Evolutionary conservation across 2,888 invertebrate genomes (phyloP).

Genomic region (Ischnus inquisitorius): DNA sequence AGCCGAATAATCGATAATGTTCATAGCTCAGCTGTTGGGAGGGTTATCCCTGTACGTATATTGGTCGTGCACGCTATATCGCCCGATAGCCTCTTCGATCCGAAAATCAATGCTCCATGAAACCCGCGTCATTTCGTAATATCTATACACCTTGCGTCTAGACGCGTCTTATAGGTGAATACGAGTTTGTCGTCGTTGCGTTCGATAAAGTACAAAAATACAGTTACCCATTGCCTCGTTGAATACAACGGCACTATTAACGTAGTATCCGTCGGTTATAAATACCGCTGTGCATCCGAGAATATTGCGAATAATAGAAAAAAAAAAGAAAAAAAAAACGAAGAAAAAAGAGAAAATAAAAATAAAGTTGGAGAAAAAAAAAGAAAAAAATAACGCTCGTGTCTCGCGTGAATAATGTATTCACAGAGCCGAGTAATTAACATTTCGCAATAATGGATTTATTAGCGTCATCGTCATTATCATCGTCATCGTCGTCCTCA

Average conservation of each 20-base stretch:
- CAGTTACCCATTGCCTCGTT: conserved; percentile 34
- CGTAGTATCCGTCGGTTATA: conserved; percentile 47
- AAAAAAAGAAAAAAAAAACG: conserved; percentile 24
- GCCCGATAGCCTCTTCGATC: conserved; percentile 61
- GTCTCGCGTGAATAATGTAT: conserved; percentile 51
- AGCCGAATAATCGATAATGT: conserved; percentile 38
- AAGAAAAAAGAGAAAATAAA: conserved; percentile 15
- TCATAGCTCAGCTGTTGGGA: conserved; percentile 40
- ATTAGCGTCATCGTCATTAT: conserved; percentile 58
- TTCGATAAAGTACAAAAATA: conserved; percentile 60
- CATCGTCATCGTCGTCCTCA: conserved; percentile 37
- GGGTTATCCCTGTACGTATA: conserved; percentile 17
- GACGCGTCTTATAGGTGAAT: conserved; percentile 58
- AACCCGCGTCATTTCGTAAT: conserved; percentile 48
- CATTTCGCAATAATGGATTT: conserved; percentile 61
- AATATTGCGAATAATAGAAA: conserved; percentile 34
- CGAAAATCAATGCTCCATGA: conserved; percentile 62
- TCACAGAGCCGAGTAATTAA: conserved; percentile 45
- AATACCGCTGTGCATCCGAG: conserved; percentile 38
- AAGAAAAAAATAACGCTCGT: conserved; percentile 12
- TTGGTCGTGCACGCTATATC: conserved; percentile 13
- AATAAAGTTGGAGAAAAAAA: conserved; percentile 15
- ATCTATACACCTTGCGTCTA: conserved; percentile 53
- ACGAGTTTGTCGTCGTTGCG: conserved; percentile 58
- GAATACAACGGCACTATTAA: conserved; percentile 45